These are phyloP conservation scores for Littorina saxatilis DNA, from an alignment of 1,140 invertebrate species.

Conservation along the genomic window DNA sequence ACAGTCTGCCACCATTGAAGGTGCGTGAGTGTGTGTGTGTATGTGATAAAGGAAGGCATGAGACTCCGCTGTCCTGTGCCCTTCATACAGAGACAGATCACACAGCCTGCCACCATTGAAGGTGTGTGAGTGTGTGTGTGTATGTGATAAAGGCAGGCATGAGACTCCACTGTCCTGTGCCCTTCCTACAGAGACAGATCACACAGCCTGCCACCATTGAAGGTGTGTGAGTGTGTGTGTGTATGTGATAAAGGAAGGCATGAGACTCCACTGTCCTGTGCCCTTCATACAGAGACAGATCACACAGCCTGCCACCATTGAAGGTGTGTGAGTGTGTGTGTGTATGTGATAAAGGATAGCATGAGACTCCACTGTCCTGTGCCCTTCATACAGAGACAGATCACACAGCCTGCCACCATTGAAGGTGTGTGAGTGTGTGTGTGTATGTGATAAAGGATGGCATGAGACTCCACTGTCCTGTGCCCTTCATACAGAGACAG, in stretches of 20 bases:
- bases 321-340: too few relatives aligned
- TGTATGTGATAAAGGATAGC: conserved; percentile 74
- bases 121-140: too few relatives aligned
- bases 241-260: conserved; percentile 74
- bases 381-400: conserved; percentile 83
- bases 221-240: too few relatives aligned
- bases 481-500: conserved; percentile 83
- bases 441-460: conserved; percentile 75
- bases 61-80: conserved; percentile 77
- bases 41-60: conserved; percentile 74
- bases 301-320: conserved; percentile 44
- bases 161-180: conserved; percentile 75
- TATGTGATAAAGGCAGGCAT: conserved; percentile 74
- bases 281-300: conserved; percentile 83
- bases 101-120: conserved; percentile 42
- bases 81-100: conserved; percentile 81
- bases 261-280: conserved; percentile 72
- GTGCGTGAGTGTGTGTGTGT: too few relatives aligned
- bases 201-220: conserved; percentile 45
- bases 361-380: conserved; percentile 73
- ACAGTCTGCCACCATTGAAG: conserved; percentile 42
- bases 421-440: too few relatives aligned
- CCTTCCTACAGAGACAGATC: conserved; percentile 83
- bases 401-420: conserved; percentile 42
- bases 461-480: conserved; percentile 71